Evolutionary conservation across 2,113 vertebrate species (phyloP).

Genomic region (Periophthalmodon schlosseri): DNA sequence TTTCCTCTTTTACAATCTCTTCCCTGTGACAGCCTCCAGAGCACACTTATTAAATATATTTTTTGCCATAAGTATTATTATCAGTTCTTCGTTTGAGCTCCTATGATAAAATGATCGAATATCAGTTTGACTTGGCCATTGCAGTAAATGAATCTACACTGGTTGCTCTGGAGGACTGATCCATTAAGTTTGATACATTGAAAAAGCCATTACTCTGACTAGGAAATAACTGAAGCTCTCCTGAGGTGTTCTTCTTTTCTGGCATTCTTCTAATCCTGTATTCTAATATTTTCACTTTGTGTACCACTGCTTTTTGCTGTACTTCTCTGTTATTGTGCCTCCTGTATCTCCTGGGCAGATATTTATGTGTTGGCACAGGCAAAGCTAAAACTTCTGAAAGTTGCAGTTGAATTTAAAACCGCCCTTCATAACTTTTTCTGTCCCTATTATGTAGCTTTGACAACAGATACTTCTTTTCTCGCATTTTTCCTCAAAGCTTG

Average conservation of each 20-base stretch:
- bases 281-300: not conserved
- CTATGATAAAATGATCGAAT: not conserved
- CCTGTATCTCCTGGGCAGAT: conserved; percentile 3
- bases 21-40: not conserved
- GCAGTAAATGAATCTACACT: conserved; percentile 39
- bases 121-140: conserved; percentile 3
- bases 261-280: not conserved
- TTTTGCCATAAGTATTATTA: not conserved
- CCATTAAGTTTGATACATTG: conserved; percentile 46
- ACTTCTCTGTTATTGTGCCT: conserved; percentile 2
- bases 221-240: conserved; percentile 14
- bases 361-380: not conserved
- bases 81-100: not conserved
- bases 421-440: conserved; percentile 26
- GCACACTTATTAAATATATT: not conserved
- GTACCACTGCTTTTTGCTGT: not conserved
- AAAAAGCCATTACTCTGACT: conserved; percentile 50
- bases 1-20: not conserved
- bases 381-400: conserved; percentile 10
- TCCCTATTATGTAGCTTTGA: conserved; percentile 29
- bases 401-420: conserved; percentile 20
- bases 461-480: conserved; percentile 5
- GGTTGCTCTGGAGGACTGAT: conserved; percentile 23
- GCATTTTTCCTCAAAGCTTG: conserved; percentile 12
- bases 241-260: conserved; percentile 3